phyloP scores from a whole-genome alignment of 2,797 vertebrate genomes.

The Catamblyrhynchus diadema region DNA sequence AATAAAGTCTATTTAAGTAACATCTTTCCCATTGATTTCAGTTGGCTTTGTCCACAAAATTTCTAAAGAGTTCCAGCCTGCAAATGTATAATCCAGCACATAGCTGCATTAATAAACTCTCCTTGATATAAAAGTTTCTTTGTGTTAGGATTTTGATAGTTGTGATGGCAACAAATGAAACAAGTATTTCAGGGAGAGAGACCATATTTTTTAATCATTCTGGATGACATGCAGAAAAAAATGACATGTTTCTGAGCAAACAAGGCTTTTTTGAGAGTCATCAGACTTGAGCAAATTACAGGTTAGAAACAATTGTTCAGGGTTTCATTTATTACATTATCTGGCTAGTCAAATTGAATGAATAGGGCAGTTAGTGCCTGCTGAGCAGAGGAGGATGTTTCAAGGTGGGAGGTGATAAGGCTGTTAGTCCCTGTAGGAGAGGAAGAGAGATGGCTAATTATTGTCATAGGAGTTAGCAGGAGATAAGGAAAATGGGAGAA shows the following conservation, averaged over 20 bases:
- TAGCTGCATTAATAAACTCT: neutral
- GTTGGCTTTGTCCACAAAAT: neutral
- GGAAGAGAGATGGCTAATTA: slow-evolving; percentile 33
- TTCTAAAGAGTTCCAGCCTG: neutral
- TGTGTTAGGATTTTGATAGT: neutral
- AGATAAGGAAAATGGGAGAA: neutral
- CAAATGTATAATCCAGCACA: neutral
- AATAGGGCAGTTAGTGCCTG: slow-evolving; percentile 15
- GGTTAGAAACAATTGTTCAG: neutral
- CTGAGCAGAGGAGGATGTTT: slow-evolving; percentile 21
- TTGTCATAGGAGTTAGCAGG: slow-evolving; percentile 1
- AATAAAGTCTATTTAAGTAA: neutral
- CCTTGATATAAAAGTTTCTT: neutral
- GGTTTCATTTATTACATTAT: slow-evolving; percentile 37
- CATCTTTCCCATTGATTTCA: neutral
- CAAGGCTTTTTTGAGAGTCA: neutral
- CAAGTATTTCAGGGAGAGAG: neutral
- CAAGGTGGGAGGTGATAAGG: neutral
- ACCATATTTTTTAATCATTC: neutral
- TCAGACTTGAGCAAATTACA: slow-evolving; percentile 3
- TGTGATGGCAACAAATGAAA: neutral
- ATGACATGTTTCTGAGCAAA: neutral
- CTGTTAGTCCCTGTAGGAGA: slow-evolving; percentile 7
- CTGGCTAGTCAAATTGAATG: slow-evolving; percentile 15
- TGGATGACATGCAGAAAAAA: neutral